Conservation (phyloP, 2,113 vertebrate species). For the Pomatostomus ruficeps region DNA sequence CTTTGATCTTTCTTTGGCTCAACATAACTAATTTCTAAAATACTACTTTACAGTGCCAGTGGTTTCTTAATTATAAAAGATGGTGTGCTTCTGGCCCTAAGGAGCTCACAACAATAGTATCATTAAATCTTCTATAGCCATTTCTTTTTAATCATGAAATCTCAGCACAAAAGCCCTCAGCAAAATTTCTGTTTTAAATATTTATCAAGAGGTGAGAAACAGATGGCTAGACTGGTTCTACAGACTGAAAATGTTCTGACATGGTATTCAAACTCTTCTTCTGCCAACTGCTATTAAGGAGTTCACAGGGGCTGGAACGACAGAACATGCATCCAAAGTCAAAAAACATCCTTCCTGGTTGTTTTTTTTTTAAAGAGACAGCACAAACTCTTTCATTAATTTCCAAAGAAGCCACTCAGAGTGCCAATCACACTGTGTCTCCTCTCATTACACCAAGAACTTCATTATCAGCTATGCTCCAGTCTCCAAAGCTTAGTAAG, state of each 20-base stretch:
- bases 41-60: neutral
- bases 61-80: conserved; percentile 46
- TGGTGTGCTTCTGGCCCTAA: conserved; percentile 10
- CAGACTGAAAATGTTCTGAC: conserved; percentile 16
- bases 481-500: neutral
- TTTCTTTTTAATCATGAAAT: conserved; percentile 14
- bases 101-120: conserved; percentile 7
- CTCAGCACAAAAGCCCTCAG: conserved; percentile 23
- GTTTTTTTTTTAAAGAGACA: neutral
- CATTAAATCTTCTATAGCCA: neutral
- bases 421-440: neutral
- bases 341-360: neutral
- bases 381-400: neutral
- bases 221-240: conserved; percentile 52
- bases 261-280: neutral
- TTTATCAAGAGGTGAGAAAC: conserved; percentile 57
- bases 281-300: conserved; percentile 15
- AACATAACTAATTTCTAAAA: conserved; percentile 14
- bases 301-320: neutral
- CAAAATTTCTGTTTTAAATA: conserved; percentile 52
- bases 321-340: neutral
- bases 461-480: neutral
- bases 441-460: neutral
- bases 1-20: conserved; percentile 38
- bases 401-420: conserved; percentile 9